A percentile compares a stretch with the other conserved stretches of the same genome.
phyloP scores from a whole-genome alignment of 2,888 invertebrate species.

The Ophioninae sp. region DNA sequence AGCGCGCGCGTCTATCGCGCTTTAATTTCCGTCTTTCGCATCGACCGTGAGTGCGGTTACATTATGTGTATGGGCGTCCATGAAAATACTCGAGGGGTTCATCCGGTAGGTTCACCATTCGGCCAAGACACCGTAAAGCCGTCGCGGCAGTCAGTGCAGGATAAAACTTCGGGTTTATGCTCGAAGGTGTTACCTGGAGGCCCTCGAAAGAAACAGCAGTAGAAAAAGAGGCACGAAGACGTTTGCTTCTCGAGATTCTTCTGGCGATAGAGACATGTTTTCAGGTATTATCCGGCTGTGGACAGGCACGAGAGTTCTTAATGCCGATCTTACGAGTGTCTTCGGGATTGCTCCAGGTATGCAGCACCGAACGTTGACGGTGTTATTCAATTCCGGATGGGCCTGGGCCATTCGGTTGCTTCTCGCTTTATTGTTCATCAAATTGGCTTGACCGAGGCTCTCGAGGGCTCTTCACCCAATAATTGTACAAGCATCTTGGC shows the following conservation, averaged over 20 bases:
- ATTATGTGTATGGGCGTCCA: slow-evolving; percentile 60
- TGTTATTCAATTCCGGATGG: slow-evolving; percentile 48
- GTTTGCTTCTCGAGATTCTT: slow-evolving; percentile 73
- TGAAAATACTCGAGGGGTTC: slow-evolving; percentile 67
- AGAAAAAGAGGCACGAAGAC: slow-evolving; percentile 50
- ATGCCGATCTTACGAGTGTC: slow-evolving; percentile 75
- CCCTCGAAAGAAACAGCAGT: slow-evolving; percentile 41
- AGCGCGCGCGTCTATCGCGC: slow-evolving; percentile 7
- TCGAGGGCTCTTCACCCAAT: background rate
- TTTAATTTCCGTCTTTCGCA: slow-evolving; percentile 46
- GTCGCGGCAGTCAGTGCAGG: slow-evolving; percentile 74
- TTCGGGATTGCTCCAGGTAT: slow-evolving; percentile 58
- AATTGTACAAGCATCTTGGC: background rate
- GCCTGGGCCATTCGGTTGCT: slow-evolving; percentile 42
- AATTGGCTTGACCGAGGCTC: slow-evolving; percentile 39
- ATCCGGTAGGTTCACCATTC: slow-evolving; percentile 68
- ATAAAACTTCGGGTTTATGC: slow-evolving; percentile 79
- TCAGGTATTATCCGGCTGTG: slow-evolving; percentile 78
- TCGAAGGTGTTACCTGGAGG: slow-evolving; percentile 74
- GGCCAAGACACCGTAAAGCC: slow-evolving; percentile 77
- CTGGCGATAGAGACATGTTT: slow-evolving; percentile 80
- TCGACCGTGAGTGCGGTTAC: slow-evolving; percentile 59
- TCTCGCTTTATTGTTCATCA: slow-evolving; percentile 62
- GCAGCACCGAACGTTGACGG: slow-evolving; percentile 33
- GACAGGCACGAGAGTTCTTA: slow-evolving; percentile 79